Evolutionary conservation across 2,888 invertebrate species (phyloP).

Genomic region (Cosmopolites sordidus): DNA sequence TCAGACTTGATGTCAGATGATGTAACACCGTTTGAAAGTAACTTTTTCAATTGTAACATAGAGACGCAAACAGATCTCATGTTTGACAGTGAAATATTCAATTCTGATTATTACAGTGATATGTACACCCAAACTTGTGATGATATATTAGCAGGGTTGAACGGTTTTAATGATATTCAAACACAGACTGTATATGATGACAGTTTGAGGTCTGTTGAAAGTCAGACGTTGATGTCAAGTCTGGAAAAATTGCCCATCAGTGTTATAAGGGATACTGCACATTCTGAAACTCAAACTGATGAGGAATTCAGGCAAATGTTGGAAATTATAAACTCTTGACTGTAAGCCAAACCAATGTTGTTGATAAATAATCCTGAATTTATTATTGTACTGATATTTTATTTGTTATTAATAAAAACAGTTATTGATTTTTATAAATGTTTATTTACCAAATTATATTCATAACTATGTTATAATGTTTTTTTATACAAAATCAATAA

Average conservation of each 20-base stretch:
- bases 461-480: slow-evolving; percentile 3
- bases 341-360: too few relatives aligned
- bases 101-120: slow-evolving; percentile 42
- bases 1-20: slow-evolving; percentile 35
- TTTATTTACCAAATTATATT: slow-evolving; percentile 16
- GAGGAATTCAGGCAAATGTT: slow-evolving; percentile 44
- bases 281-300: slow-evolving; percentile 56
- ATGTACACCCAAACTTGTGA: slow-evolving; percentile 51
- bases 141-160: slow-evolving; percentile 50
- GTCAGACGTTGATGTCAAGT: slow-evolving; percentile 51
- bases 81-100: slow-evolving; percentile 41
- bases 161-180: slow-evolving; percentile 57
- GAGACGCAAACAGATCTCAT: slow-evolving; percentile 60
- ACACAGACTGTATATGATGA: slow-evolving; percentile 55
- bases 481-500: slow-evolving; percentile 3
- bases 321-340: slow-evolving; percentile 47
- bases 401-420: too few relatives aligned
- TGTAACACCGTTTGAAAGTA: slow-evolving; percentile 31
- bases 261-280: slow-evolving; percentile 42
- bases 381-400: too few relatives aligned
- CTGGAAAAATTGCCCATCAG: slow-evolving; percentile 29
- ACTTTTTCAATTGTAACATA: slow-evolving; percentile 49
- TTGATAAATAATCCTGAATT: too few relatives aligned
- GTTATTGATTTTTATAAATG: slow-evolving; percentile 5
- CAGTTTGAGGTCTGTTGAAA: slow-evolving; percentile 57